Evolutionary conservation across 92 coral and sea anemone genomes (phyloP).

Genomic region (Zoanthus gigantus): DNA sequence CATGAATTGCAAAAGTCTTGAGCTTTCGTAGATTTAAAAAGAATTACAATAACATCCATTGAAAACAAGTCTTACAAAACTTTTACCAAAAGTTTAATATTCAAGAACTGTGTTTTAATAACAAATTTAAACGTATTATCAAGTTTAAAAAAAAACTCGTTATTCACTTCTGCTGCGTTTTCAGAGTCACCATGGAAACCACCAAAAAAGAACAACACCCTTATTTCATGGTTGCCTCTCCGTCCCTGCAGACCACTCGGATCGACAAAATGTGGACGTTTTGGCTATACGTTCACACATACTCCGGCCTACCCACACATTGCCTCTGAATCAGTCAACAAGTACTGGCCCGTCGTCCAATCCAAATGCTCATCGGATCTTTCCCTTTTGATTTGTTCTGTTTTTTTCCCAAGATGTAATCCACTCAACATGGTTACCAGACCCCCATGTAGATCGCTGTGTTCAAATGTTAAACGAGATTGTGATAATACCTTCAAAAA

Average conservation of each 20-base stretch:
- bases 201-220: conserved; percentile 1
- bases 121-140: too few relatives aligned
- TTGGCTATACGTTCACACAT: conserved; percentile 29
- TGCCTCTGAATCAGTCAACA: not conserved
- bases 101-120: too few relatives aligned
- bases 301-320: not conserved
- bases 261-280: conserved; percentile 2
- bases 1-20: too few relatives aligned
- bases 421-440: conserved; percentile 34
- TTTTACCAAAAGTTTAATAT: too few relatives aligned
- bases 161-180: not conserved
- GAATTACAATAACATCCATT: too few relatives aligned
- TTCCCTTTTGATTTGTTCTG: conserved; percentile 9
- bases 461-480: conserved; percentile 35
- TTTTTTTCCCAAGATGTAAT: conserved; percentile 27
- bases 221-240: conserved; percentile 10
- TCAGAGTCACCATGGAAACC: conserved; percentile 34
- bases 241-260: conserved; percentile 27
- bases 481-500: not conserved
- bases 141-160: too few relatives aligned
- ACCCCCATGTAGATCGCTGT: conserved; percentile 29
- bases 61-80: too few relatives aligned
- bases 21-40: too few relatives aligned
- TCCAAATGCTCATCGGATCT: conserved; percentile 31
- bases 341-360: conserved; percentile 16